phyloP scores from a whole-genome alignment of 2,888 invertebrate species.

The Micoletzkya japonica region DNA sequence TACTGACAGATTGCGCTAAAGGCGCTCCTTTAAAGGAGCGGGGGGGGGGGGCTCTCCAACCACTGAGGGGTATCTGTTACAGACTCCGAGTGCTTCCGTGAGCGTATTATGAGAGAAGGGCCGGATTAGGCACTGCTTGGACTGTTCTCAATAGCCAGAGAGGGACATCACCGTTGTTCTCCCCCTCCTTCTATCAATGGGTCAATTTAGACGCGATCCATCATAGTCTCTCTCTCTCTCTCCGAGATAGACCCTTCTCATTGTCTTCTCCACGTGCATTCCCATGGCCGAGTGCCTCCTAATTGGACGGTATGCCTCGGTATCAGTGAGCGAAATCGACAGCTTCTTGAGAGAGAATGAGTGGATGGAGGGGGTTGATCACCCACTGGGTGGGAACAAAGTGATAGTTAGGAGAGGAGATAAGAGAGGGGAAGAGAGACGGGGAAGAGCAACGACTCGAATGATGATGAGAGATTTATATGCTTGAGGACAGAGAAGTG shows the following conservation, averaged over 20 bases:
- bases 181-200: neutral
- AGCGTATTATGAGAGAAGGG: neutral
- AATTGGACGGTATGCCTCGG: too few relatives aligned
- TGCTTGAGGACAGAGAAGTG: too few relatives aligned
- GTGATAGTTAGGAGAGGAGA: neutral
- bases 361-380: neutral
- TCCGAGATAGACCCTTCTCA: neutral
- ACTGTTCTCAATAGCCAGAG: too few relatives aligned
- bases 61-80: too few relatives aligned
- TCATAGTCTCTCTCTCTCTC: constrained; percentile 10
- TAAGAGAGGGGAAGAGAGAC: neutral
- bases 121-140: neutral
- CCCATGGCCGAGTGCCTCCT: neutral
- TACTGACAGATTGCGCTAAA: too few relatives aligned
- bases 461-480: too few relatives aligned
- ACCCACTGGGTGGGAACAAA: neutral
- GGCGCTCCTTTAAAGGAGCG: too few relatives aligned
- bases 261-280: constrained; percentile 13
- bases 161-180: neutral
- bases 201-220: neutral
- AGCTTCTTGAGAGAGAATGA: neutral
- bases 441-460: neutral
- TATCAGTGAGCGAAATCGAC: too few relatives aligned
- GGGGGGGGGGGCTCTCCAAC: too few relatives aligned
- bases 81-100: too few relatives aligned